Conservation (phyloP, 2,113 vertebrate genomes). For the Leptocoma aspasia region DNA sequence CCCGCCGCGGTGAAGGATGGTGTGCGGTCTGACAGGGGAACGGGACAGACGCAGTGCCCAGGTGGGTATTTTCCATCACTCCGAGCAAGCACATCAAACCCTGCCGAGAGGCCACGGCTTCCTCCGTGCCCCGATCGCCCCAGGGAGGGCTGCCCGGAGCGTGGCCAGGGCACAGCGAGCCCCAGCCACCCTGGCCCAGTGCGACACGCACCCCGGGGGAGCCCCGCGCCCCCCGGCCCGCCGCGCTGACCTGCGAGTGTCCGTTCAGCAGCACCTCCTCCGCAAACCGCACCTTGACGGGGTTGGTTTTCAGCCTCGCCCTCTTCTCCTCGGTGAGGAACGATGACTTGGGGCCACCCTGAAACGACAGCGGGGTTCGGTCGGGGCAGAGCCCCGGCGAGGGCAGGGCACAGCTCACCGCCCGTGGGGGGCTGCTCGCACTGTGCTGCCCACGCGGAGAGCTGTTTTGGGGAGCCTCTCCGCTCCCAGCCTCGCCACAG, state of each 20-base stretch:
- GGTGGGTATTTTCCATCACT: not conserved
- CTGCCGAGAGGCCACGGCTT: fast-evolving
- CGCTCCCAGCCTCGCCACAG: no score
- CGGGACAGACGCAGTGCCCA: not conserved
- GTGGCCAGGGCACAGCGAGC: not conserved
- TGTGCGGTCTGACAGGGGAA: no score
- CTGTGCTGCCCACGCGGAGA: fast-evolving
- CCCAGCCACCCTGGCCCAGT: not conserved
- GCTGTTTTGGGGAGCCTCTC: not conserved
- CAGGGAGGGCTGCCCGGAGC: not conserved
- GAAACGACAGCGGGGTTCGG: not conserved
- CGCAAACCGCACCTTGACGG: constrained; percentile 94
- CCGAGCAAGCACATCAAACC: not conserved
- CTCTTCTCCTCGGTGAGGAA: constrained; percentile 96
- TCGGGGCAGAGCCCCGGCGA: not conserved
- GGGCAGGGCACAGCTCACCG: no score
- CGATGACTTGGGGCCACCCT: constrained; percentile 92
- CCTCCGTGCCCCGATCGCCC: fast-evolving
- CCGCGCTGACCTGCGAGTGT: constrained; percentile 85
- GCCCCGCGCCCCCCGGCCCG: not conserved
- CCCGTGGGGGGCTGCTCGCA: not conserved
- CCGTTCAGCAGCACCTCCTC: constrained; percentile 95
- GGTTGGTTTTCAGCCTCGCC: constrained; percentile 92
- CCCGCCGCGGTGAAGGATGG: not conserved
- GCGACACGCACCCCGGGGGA: fast-evolving